phyloP scores from a whole-genome alignment of 2,113 vertebrate species.

The Mastomys coucha region DNA sequence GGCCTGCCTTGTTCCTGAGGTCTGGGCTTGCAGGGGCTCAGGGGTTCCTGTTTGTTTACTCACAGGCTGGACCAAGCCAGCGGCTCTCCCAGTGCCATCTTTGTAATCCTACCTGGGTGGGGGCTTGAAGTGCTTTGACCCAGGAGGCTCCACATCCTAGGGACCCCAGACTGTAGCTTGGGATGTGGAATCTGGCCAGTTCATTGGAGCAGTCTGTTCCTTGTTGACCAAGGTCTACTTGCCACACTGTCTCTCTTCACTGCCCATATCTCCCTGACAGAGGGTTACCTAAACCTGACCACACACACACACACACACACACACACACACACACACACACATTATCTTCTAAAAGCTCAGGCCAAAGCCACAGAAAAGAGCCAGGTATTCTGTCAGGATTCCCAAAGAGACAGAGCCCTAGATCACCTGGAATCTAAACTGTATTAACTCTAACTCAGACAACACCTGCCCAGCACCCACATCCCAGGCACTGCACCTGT shows the following conservation, averaged over 20 bases:
- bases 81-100: rapidly evolving
- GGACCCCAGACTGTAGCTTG: not conserved
- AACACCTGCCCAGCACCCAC: rapidly evolving
- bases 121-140: not conserved
- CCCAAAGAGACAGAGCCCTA: not conserved
- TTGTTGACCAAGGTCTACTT: not conserved
- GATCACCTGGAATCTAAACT: too few species aligned
- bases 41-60: not conserved
- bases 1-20: rapidly evolving
- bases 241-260: not conserved
- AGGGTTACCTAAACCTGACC: not conserved
- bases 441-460: rapidly evolving
- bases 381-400: not conserved
- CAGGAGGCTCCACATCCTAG: not conserved
- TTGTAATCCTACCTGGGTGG: rapidly evolving
- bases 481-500: not conserved
- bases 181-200: not conserved
- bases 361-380: not conserved
- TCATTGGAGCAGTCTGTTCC: not conserved
- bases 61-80: not conserved
- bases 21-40: not conserved
- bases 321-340: too few species aligned
- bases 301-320: too few species aligned
- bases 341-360: not conserved
- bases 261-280: not conserved